Conservation (phyloP, 2,797 vertebrate species). For the Setipinna tenuifilis region DNA sequence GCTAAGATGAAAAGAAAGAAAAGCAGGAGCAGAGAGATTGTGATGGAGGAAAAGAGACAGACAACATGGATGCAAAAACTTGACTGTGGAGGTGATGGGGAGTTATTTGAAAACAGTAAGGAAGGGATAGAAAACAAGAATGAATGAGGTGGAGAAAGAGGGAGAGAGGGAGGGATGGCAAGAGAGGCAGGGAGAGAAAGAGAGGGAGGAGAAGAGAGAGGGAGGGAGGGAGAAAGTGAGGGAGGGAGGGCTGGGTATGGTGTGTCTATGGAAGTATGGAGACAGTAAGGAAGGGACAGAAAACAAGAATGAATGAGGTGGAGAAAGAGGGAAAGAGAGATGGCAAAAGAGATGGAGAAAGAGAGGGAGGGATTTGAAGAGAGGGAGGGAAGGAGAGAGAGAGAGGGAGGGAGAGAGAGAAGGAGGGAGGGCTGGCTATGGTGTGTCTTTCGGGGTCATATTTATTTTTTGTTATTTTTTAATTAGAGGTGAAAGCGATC, state of each 20-base stretch:
- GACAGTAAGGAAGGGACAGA: too few species aligned
- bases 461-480: constrained; percentile 66
- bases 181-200: background rate
- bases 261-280: too few species aligned
- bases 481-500: constrained; percentile 77
- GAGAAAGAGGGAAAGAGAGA: too few species aligned
- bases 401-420: background rate
- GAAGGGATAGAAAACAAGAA: too few species aligned
- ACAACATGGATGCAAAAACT: background rate
- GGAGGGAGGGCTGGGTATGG: too few species aligned
- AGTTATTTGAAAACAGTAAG: too few species aligned
- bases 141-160: too few species aligned
- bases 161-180: background rate
- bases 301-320: too few species aligned
- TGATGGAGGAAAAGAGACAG: background rate
- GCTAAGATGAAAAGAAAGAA: background rate
- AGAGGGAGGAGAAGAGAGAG: background rate
- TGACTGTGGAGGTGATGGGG: background rate
- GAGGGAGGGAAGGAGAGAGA: background rate
- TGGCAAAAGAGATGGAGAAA: background rate
- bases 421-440: background rate
- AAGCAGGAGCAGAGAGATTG: background rate
- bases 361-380: background rate
- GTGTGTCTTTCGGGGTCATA: constrained; percentile 12
- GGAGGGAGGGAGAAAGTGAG: background rate